phyloP scores from a whole-genome alignment of 2,797 vertebrate species.

The Margarornis squamiger region DNA sequence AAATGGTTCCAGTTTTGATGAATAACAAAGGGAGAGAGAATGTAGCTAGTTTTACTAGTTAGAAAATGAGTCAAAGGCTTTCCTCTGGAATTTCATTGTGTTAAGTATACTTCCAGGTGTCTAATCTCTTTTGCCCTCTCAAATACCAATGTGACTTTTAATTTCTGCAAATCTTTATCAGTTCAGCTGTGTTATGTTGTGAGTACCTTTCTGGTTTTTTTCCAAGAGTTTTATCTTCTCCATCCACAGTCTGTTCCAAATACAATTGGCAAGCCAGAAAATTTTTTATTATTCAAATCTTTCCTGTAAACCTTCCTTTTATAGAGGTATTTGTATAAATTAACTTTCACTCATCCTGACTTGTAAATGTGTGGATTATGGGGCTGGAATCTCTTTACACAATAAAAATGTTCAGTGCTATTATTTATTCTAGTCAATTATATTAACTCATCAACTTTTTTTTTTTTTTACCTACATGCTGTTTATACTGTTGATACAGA shows the following conservation, averaged over 20 bases:
- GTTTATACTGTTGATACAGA: background rate
- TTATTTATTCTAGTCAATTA: background rate
- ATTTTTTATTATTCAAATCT: background rate
- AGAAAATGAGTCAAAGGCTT: background rate
- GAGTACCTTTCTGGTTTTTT: background rate
- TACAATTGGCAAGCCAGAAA: background rate
- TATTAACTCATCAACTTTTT: background rate
- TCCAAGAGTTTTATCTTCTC: background rate
- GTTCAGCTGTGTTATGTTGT: background rate
- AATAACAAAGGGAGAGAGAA: background rate
- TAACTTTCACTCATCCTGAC: background rate
- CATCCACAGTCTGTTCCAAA: background rate
- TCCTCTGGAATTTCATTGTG: background rate
- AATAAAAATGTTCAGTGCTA: background rate
- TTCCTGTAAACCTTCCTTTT: background rate
- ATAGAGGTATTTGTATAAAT: background rate
- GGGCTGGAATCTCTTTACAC: background rate
- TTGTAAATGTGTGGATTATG: slow-evolving; percentile 7
- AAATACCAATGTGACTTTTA: background rate
- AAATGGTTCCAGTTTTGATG: background rate
- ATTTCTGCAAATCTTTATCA: background rate
- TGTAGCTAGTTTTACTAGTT: background rate
- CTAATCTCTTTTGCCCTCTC: background rate
- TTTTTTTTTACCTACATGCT: background rate
- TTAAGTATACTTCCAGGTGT: background rate